Evolutionary conservation across 1,140 invertebrate species (phyloP).

Genomic region (Tetramorium parvispinum): DNA sequence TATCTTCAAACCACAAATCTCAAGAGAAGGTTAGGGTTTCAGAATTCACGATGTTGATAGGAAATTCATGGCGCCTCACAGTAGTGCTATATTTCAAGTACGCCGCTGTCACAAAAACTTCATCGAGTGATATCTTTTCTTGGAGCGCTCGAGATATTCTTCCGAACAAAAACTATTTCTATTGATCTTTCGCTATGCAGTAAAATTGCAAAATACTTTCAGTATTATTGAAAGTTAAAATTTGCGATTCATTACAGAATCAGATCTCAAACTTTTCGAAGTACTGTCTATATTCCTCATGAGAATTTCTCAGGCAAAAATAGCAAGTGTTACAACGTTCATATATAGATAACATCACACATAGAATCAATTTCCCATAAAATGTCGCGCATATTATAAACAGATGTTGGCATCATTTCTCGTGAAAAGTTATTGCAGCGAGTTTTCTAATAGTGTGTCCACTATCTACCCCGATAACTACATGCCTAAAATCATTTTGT

Average conservation of each 20-base stretch:
- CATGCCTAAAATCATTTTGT: conserved; percentile 12
- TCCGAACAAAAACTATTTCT: conserved; percentile 12
- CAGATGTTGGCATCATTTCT: neutral
- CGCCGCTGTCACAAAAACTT: conserved; percentile 41
- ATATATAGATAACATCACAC: neutral
- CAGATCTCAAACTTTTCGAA: neutral
- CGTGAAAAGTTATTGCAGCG: neutral
- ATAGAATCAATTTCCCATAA: neutral
- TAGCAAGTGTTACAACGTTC: neutral
- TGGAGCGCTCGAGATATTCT: neutral
- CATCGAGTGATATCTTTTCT: conserved; percentile 37
- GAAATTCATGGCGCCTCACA: conserved; percentile 43
- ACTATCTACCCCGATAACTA: neutral
- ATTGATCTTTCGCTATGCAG: neutral
- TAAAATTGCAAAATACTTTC: neutral
- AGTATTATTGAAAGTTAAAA: neutral
- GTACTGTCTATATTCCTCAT: neutral
- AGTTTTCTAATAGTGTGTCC: neutral
- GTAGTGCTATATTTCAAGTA: conserved; percentile 46
- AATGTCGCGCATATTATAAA: neutral
- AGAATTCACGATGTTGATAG: conserved; percentile 55
- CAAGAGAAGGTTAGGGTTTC: conserved; percentile 39
- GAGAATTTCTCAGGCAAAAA: neutral
- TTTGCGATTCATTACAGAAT: neutral
- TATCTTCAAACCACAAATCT: conserved; percentile 58